Evolutionary conservation across 1,140 invertebrate genomes (phyloP).

Genomic region (Carcinoscorpius rotundicauda): DNA sequence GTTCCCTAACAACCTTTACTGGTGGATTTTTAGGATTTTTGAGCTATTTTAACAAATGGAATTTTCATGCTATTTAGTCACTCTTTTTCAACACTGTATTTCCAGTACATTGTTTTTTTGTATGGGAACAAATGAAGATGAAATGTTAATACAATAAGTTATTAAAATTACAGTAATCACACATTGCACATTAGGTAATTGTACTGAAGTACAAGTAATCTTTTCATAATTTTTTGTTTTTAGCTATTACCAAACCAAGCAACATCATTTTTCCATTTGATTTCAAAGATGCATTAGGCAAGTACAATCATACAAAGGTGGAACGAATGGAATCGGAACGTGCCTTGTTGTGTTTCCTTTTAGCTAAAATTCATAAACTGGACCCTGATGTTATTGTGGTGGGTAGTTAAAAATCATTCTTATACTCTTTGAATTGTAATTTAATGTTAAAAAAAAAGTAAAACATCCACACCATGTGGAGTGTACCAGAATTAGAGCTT

Average conservation of each 20-base stretch:
- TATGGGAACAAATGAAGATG: too few species aligned
- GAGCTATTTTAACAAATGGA: too few species aligned
- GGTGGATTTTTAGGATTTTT: too few species aligned
- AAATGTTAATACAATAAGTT: too few species aligned
- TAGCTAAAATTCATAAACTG: constrained; percentile 67
- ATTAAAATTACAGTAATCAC: too few species aligned
- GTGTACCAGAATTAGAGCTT: too few species aligned
- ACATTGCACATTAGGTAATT: too few species aligned
- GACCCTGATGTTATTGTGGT: constrained; percentile 85
- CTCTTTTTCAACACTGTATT: constrained; percentile 3
- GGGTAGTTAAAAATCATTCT: constrained; percentile 14
- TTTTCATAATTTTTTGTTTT: constrained; percentile 31
- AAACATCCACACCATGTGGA: too few species aligned
- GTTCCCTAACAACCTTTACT: too few species aligned
- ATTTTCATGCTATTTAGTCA: constrained; percentile 6
- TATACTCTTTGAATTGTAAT: too few species aligned
- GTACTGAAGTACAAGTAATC: constrained; percentile 1
- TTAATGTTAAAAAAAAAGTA: too few species aligned
- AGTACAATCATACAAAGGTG: constrained; percentile 56
- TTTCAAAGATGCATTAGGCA: constrained; percentile 43
- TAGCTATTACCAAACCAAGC: constrained; percentile 65
- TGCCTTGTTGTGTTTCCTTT: constrained; percentile 65
- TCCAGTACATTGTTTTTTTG: too few species aligned
- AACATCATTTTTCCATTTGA: constrained; percentile 69
- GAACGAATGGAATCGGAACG: constrained; percentile 70